phyloP scores from a whole-genome alignment of 2,888 invertebrate species.

The Dromius quadrimaculatus region DNA sequence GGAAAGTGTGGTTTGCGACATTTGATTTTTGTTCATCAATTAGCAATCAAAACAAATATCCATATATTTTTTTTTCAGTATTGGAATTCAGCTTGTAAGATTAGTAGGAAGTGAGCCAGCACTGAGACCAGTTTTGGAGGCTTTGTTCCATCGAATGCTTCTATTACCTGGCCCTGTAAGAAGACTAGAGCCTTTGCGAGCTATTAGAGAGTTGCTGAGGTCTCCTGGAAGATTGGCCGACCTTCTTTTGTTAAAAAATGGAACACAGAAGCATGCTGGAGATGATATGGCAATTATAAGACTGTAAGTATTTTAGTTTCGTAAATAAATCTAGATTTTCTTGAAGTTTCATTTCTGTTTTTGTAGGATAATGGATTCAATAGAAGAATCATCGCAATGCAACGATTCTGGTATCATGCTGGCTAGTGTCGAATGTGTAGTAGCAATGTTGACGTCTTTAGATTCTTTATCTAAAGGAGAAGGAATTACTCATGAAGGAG shows the following conservation, averaged over 20 bases:
- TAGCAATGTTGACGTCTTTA: constrained; percentile 84
- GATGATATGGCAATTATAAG: constrained; percentile 87
- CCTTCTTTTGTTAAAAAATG: constrained; percentile 71
- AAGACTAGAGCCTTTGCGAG: constrained; percentile 86
- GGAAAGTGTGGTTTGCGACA: no score
- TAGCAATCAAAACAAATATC: no score
- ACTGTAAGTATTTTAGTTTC: constrained; percentile 71
- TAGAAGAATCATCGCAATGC: constrained; percentile 91
- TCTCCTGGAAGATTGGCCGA: constrained; percentile 85
- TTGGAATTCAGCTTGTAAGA: constrained; percentile 89
- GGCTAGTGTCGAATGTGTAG: constrained; percentile 86
- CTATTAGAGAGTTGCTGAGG: constrained; percentile 83
- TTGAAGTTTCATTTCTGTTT: constrained; percentile 5
- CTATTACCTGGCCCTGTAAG: constrained; percentile 88
- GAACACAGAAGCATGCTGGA: constrained; percentile 74
- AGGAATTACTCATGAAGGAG: constrained; percentile 74
- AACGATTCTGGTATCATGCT: constrained; percentile 82
- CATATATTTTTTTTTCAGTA: constrained; percentile 71
- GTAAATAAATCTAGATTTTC: constrained; percentile 13
- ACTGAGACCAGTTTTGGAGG: constrained; percentile 91
- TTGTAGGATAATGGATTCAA: constrained; percentile 88
- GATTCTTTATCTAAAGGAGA: constrained; percentile 84
- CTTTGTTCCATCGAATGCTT: constrained; percentile 92
- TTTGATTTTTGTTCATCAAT: no score
- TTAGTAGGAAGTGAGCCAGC: constrained; percentile 88